Base-by-base conservation (phyloP, 35 echinoderm and acorn worm genomes). In the Ophiothrix spiculata region DNA sequence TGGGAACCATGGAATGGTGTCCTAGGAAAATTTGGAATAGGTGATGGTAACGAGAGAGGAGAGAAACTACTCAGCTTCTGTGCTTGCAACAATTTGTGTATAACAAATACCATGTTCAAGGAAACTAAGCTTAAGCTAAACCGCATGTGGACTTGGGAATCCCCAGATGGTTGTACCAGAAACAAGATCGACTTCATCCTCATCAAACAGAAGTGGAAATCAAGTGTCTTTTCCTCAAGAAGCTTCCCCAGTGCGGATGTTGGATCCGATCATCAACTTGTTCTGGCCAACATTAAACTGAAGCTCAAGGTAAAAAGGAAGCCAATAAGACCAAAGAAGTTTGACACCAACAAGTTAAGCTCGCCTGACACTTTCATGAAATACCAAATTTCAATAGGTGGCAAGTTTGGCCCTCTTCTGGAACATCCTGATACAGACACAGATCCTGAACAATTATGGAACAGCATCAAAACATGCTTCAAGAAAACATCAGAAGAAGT, bases 61-160 rank as follows among this genome's bases (percentile, higher is more conserved):
- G 88, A 90, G 39, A 90, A 78, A 85, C 82, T 90, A 12, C 82
- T 90, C 4, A 90, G 17, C 32, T 90, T 90, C 40, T 86, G 88
- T 86, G 81, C 88, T 25, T 17, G 33, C 6, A 90, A 90, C 8
- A 36, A 90, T 40, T 36, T 90, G 39, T 76, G 60, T 40, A 78
- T 90, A 16, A 86, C 88, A 15, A 85, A 90, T 49, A 90, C 88
- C 14, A 75, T 86, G 41, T 85, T 85, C 75, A 85, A 84, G 41
- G 63, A 86, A 35, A 31, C 0, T 8, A 76, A 86, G 39, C 31
- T n/a, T n/a, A n/a, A n/a, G n/a, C 21, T 37, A 4, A 85, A 38
- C 42, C 33, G 88, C 8, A 56, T 85, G 38, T 90, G 88, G 88
- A 90, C 88, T 17, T 90, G 88, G 63, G 88, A 90, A 85, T 90